Evolutionary conservation across 2,113 vertebrate species (phyloP), one percentile per base, ranked within the genome.

Genomic region (Thalassarche chlororhynchos): DNA sequence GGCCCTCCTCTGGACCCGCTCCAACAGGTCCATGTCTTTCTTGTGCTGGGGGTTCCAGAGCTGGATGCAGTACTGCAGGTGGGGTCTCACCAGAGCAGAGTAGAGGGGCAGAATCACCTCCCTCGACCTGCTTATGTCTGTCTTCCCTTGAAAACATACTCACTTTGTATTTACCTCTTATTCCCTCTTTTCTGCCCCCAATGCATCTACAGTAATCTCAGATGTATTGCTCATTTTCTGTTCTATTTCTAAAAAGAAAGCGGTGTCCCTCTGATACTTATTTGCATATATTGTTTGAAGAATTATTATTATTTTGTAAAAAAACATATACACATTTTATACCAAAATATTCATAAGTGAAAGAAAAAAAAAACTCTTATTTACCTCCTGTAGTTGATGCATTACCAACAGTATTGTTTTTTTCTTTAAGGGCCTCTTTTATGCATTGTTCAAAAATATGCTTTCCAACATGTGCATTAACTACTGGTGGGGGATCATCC

Each of bases 301-400:
- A 64, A 69, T 51, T 77, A 36, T 79, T 72, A 18, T 13, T 84
- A 14, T 55, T 69, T 93, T 68, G 12, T 46, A 65, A 76, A 62
- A 87, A 80, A 64, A 46, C 5, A 23, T 29, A 29, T 38, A 36
- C 14, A n/a, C 46, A 58, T 90, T 81, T 69, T 57, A 74, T 61
- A 79, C 24, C 44, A 72, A 29, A 64, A 9, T 40, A 86, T 83
- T 93, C 25, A 9, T 64, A 72, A 76, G 20, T 23, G 49, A 64
- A 55, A 61, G 46, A 47, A 61, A 74, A 74, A 51, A 49, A 15
- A 2, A 8, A 11, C 47, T 54, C 47, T 69, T 69, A 8, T 65
- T 95, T 97, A 98, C 99, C 98, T 99, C 99, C 99, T 99, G 98
- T 25, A 99, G 96, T 64, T 99, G 98, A 82, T 99, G 98, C 38